A percentile compares a stretch with the other conserved stretches of the same genome.
Evolutionary conservation across 2,797 vertebrate genomes (phyloP).

Genomic region (Ctenopoma multispine): DNA sequence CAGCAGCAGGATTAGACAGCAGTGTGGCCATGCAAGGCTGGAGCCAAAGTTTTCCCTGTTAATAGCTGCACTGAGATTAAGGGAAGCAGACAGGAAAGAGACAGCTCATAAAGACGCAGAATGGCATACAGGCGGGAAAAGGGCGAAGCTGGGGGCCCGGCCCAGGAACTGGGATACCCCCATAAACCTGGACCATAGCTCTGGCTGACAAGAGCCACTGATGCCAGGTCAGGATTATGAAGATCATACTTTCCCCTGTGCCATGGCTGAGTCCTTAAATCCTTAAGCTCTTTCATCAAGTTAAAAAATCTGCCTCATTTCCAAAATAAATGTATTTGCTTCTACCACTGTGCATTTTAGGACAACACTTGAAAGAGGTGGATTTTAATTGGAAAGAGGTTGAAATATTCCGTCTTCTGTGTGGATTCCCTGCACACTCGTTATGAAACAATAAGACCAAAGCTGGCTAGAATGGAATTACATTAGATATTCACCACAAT

Average conservation of each 20-base stretch:
- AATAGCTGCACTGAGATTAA: conserved; percentile 75
- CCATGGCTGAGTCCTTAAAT: background rate
- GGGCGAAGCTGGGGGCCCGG: conserved; percentile 20
- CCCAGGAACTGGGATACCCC: conserved; percentile 57
- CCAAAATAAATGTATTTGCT: background rate
- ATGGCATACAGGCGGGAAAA: conserved; percentile 25
- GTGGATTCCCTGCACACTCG: no score
- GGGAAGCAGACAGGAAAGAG: conserved; percentile 66
- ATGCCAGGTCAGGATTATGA: conserved; percentile 38
- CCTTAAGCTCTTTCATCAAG: fast-evolving
- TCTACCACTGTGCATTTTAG: no score
- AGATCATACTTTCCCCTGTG: conserved; percentile 30
- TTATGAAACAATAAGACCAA: no score
- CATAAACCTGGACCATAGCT: conserved; percentile 57
- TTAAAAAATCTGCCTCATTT: background rate
- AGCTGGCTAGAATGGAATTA: no score
- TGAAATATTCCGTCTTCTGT: no score
- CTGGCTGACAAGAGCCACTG: conserved; percentile 58
- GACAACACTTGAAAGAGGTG: no score
- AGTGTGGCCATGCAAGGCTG: conserved; percentile 62
- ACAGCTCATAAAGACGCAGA: conserved; percentile 61
- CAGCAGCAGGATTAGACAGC: conserved; percentile 67
- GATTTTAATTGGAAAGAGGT: no score
- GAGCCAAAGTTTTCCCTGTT: conserved; percentile 61
- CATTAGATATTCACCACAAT: no score